These are phyloP conservation scores for Erebia palarica DNA, from an alignment of 2,888 invertebrate genomes.

Conservation along the genomic window DNA sequence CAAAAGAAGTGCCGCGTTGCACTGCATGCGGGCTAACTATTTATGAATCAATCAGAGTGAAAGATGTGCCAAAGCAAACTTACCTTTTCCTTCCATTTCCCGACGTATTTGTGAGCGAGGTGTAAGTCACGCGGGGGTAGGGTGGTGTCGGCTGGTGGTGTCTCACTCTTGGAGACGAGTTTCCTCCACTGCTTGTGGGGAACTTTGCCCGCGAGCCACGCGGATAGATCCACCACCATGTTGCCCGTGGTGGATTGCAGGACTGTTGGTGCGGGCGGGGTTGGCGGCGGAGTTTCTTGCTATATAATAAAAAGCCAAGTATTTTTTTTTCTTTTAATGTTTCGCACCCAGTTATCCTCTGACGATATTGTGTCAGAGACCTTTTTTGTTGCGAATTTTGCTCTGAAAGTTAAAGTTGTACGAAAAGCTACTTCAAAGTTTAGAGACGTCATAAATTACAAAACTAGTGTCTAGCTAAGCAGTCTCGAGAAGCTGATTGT, in stretches of 20 bases:
- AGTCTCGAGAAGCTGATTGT: no score
- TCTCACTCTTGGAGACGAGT: slow-evolving; percentile 48
- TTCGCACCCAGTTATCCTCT: no score
- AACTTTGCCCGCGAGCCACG: slow-evolving; percentile 76
- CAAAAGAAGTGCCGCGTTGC: no score
- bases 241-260: slow-evolving; percentile 53
- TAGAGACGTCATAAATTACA: no score
- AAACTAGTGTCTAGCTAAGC: no score
- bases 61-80: slow-evolving; percentile 21
- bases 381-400: no score
- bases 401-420: no score
- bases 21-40: no score
- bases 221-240: slow-evolving; percentile 78
- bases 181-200: slow-evolving; percentile 70
- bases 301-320: not conserved
- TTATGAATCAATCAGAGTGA: no score
- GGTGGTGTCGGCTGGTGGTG: slow-evolving; percentile 44
- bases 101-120: slow-evolving; percentile 70
- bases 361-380: no score
- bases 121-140: slow-evolving; percentile 57
- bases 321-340: no score
- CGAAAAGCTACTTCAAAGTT: no score
- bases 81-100: slow-evolving; percentile 71
- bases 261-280: slow-evolving; percentile 23
- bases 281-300: slow-evolving; percentile 22